Evolutionary conservation across 2,888 invertebrate genomes (phyloP).

Genomic region (Andrena camellia): DNA sequence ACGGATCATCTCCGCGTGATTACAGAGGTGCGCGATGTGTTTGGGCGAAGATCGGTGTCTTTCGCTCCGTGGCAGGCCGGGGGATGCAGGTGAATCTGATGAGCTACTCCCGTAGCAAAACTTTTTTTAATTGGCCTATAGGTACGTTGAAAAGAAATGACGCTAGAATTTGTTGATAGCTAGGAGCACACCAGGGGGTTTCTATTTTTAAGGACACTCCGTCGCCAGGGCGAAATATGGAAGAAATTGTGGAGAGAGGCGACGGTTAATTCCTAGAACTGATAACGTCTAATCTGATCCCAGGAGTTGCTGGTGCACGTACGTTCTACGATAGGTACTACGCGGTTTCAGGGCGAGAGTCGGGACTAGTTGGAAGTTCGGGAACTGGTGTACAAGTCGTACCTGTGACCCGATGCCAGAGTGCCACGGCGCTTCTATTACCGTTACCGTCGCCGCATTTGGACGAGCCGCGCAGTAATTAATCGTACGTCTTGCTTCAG

Average conservation of each 20-base stretch:
- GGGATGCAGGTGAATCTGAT: slow-evolving; percentile 5
- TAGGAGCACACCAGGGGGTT: not conserved
- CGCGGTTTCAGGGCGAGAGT: slow-evolving; percentile 31
- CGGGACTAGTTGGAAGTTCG: slow-evolving; percentile 58
- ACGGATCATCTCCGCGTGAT: too few species aligned
- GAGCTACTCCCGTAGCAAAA: not conserved
- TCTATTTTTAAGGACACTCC: slow-evolving; percentile 23
- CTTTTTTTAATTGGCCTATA: not conserved
- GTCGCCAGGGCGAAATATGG: slow-evolving; percentile 20
- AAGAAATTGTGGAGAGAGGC: slow-evolving; percentile 35
- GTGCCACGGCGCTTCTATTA: slow-evolving; percentile 50
- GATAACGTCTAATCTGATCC: slow-evolving; percentile 56
- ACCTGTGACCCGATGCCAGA: slow-evolving; percentile 51
- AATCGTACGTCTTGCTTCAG: slow-evolving; percentile 68
- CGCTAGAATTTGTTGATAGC: not conserved
- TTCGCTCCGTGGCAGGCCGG: not conserved
- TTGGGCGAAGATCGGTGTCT: too few species aligned
- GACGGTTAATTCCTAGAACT: slow-evolving; percentile 56
- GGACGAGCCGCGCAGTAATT: slow-evolving; percentile 66
- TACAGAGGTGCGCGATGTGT: too few species aligned
- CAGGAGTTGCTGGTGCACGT: slow-evolving; percentile 41
- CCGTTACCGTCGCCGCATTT: slow-evolving; percentile 59
- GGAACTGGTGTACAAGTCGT: slow-evolving; percentile 56
- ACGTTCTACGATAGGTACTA: slow-evolving; percentile 46
- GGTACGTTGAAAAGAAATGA: not conserved